Conservation (phyloP, 2,888 invertebrate genomes). For the Clostera curtula region DNA sequence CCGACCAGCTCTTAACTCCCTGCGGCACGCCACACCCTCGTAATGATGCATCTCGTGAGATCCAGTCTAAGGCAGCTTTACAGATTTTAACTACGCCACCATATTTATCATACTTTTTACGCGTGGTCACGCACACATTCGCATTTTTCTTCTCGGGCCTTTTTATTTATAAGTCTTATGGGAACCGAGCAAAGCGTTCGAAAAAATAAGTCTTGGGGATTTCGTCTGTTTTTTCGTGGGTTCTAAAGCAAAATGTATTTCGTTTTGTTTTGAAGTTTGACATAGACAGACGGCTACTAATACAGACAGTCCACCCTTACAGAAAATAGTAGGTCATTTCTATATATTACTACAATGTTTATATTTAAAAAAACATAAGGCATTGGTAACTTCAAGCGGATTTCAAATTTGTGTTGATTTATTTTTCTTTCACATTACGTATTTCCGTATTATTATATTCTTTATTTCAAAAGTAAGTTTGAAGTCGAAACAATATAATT, state of each 20-base stretch:
- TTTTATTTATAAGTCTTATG: constrained; percentile 27
- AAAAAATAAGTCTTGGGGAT: constrained; percentile 15
- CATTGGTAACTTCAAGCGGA: too few species aligned
- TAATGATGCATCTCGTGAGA: constrained; percentile 71
- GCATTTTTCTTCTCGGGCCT: constrained; percentile 16
- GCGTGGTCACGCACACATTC: constrained; percentile 40
- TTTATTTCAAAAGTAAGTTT: too few species aligned
- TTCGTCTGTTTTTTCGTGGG: constrained; percentile 18
- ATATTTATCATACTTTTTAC: constrained; percentile 37
- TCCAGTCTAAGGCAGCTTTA: constrained; percentile 44
- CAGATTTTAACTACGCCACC: constrained; percentile 49
- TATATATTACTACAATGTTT: too few species aligned
- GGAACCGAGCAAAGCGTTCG: constrained; percentile 20
- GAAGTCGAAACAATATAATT: too few species aligned
- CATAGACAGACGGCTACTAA: constrained; percentile 11
- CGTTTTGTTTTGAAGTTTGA: constrained; percentile 15
- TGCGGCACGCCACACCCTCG: constrained; percentile 44
- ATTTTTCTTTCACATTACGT: too few species aligned
- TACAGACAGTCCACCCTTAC: too few species aligned
- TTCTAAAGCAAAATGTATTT: constrained; percentile 15
- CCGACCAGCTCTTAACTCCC: constrained; percentile 31
- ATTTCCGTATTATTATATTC: too few species aligned
- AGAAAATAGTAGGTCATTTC: too few species aligned
- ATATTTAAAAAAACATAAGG: too few species aligned
- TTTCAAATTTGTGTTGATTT: too few species aligned